phyloP scores from a whole-genome alignment of 1,140 invertebrate genomes.

The Zaprionus africanus region DNA sequence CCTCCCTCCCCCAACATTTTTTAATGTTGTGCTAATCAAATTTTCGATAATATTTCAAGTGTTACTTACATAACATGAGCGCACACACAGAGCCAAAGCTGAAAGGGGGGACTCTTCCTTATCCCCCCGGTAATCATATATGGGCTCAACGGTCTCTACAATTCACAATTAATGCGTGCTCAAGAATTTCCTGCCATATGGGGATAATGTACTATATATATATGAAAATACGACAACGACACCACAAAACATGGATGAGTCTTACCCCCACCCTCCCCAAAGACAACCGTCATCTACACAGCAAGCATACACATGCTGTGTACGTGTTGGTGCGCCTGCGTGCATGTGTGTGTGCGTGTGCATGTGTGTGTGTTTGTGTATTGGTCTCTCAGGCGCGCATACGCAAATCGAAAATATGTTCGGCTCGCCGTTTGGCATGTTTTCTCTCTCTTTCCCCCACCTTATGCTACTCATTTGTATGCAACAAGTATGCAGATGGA shows the following conservation, averaged over 20 bases:
- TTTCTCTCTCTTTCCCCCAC: slow-evolving; percentile 37
- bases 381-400: slow-evolving; percentile 50
- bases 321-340: background rate
- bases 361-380: slow-evolving; percentile 15
- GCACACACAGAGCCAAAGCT: background rate
- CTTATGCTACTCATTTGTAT: slow-evolving; percentile 70
- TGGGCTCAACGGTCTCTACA: background rate
- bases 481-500: slow-evolving; percentile 69
- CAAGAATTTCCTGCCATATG: slow-evolving; percentile 72
- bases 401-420: slow-evolving; percentile 59
- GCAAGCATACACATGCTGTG: slow-evolving; percentile 14
- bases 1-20: slow-evolving; percentile 13
- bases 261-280: slow-evolving; percentile 28
- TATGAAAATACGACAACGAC: slow-evolving; percentile 39
- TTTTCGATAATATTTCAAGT: slow-evolving; percentile 45
- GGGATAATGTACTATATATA: slow-evolving; percentile 20
- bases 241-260: slow-evolving; percentile 47
- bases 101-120: background rate
- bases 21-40: slow-evolving; percentile 60
- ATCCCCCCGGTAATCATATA: background rate
- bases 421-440: slow-evolving; percentile 41
- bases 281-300: slow-evolving; percentile 28
- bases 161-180: slow-evolving; percentile 39
- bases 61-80: slow-evolving; percentile 47
- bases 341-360: background rate